Conservation (phyloP, 2,113 vertebrate species). For the Pimephales promelas region DNA sequence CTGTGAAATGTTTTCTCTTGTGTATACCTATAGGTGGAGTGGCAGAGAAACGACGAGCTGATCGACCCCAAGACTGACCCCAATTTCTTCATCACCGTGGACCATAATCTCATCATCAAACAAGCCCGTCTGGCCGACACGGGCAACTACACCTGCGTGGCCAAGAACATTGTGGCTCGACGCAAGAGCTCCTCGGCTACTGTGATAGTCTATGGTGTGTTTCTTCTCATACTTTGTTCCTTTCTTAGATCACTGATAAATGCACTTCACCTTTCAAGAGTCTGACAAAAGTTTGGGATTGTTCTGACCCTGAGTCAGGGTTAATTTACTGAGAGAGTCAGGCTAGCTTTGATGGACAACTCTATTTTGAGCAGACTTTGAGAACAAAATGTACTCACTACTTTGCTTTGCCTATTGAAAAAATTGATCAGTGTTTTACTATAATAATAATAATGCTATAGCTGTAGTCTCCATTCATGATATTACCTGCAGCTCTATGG, state of each 20-base stretch:
- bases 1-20: constrained; percentile 34
- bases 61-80: constrained; percentile 88
- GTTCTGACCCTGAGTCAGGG: constrained; percentile 44
- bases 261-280: constrained; percentile 1
- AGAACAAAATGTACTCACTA: background rate
- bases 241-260: constrained; percentile 35
- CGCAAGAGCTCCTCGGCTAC: constrained; percentile 89
- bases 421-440: background rate
- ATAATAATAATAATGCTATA: background rate
- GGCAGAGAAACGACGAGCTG: constrained; percentile 92
- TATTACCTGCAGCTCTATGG: too few relatives aligned
- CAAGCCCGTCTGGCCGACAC: constrained; percentile 94
- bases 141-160: constrained; percentile 97
- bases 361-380: background rate
- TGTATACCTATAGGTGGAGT: constrained; percentile 85
- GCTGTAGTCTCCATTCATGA: background rate
- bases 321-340: constrained; percentile 42
- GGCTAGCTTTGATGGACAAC: constrained; percentile 29
- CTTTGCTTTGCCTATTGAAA: background rate
- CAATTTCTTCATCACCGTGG: constrained; percentile 89
- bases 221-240: constrained; percentile 49
- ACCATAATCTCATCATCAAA: constrained; percentile 93
- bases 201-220: constrained; percentile 89
- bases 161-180: constrained; percentile 97
- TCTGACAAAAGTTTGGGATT: constrained; percentile 44